Evolutionary conservation across 2,888 invertebrate species (phyloP), one percentile per base, ranked within the genome.

Genomic region (Acronicta alni): DNA sequence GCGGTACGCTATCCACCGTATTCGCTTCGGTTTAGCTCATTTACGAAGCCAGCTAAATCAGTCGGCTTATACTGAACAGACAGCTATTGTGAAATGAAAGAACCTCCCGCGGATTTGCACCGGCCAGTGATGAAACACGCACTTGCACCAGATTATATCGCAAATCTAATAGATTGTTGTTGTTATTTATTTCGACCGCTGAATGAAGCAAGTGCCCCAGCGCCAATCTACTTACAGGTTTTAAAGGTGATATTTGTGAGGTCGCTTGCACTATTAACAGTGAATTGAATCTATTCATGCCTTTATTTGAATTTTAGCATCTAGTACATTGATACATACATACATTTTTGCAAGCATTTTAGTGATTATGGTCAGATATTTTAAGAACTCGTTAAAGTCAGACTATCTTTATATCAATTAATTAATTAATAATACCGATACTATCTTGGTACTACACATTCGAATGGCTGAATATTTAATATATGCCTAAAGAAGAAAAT

Each of bases 1-100:
- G 83, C 80, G 80, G 83, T 80, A 74, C 75, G 80, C 80, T 77
- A 71, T 79, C 80, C 79, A 83, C 81, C 82, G 85, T 83, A 83
- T 87, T 87, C 83, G 85, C 82, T 85, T 85, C 81, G 86, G 83
- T 83, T 83, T 81, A 83, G 84, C 79, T 88, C 85, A 87, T 88
- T 88, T 89, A 86, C 83, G 83, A 81, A 82, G 80, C 66, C 75
- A 76, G 83, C 81, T 84, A 88, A 85, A 89, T 89, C 88, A 86
- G 85, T 82, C 79, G 80, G 79, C 78, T 80, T 83, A 79, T 82
- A 82, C 73, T 78, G 82, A 83, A 81, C 83, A 74, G 77, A 81
- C 69, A 62, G 68, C 62, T 68, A 83, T 88, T 87, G 87, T 83
- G 86, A 82, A 87, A 87, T 75, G 69, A 82, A 78, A 83, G 85